Percentiles rank a stretch among this genome's conserved stretches.
These are phyloP conservation scores for Flexamia atlantica DNA, from an alignment of 2,888 invertebrate species.

Conservation along the genomic window DNA sequence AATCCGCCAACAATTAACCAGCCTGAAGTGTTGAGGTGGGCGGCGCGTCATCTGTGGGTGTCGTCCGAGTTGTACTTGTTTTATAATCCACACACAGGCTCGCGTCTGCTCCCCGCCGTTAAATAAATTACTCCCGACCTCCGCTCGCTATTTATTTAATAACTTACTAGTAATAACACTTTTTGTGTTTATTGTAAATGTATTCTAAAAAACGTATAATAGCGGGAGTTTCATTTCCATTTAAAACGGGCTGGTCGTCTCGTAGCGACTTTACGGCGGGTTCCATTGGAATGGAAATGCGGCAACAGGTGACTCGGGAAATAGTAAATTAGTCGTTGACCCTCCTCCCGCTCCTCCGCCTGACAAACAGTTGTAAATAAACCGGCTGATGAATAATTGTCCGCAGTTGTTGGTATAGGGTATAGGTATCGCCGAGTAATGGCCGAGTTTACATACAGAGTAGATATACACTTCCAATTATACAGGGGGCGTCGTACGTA, in stretches of 20 bases:
- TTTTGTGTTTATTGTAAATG: conserved; percentile 58
- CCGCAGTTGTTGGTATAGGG: conserved; percentile 9
- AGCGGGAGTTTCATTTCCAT: conserved; percentile 53
- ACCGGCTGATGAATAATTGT: conserved; percentile 29
- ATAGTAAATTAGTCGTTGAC: conserved; percentile 38
- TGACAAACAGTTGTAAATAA: conserved; percentile 33
- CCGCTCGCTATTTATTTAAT: conserved; percentile 57
- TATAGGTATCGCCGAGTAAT: conserved; percentile 12
- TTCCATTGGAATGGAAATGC: conserved; percentile 47
- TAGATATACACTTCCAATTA: too few species aligned
- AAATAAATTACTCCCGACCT: conserved; percentile 47
- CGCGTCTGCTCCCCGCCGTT: conserved; percentile 25
- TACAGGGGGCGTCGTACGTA: too few species aligned
- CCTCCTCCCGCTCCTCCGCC: background rate
- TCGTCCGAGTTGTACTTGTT: background rate
- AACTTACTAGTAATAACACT: conserved; percentile 57
- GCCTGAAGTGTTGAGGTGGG: too few species aligned
- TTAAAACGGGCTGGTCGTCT: conserved; percentile 52
- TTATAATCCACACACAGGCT: conserved; percentile 6
- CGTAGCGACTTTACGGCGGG: conserved; percentile 29
- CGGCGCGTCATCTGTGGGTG: background rate
- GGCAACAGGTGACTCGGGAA: conserved; percentile 44
- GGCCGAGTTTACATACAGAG: background rate
- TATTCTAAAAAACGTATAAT: conserved; percentile 54
- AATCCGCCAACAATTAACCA: too few species aligned